Evolutionary conservation across 2,888 invertebrate genomes (phyloP).

Genomic region (Sclerodermus sp.): DNA sequence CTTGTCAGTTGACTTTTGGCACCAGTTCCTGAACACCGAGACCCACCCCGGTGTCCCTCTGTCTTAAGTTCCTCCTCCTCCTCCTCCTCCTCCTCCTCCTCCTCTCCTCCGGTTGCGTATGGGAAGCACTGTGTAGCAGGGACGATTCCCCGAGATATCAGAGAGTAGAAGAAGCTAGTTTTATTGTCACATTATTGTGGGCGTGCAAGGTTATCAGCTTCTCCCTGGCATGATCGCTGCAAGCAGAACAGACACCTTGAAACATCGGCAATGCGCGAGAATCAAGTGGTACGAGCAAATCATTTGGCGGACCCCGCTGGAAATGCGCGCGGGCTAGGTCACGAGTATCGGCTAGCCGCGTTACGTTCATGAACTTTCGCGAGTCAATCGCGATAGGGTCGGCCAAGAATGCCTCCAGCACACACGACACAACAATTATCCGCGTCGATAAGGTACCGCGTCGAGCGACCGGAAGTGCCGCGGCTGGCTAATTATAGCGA

Average conservation of each 20-base stretch:
- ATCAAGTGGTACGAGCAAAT: too few species aligned
- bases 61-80: constrained; percentile 1
- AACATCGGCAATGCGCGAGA: too few species aligned
- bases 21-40: constrained; percentile 24
- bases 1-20: constrained; percentile 42
- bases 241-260: constrained; percentile 12
- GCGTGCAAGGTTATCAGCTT: constrained; percentile 45
- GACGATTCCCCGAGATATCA: constrained; percentile 43
- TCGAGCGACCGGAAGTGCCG: too few species aligned
- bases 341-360: too few species aligned
- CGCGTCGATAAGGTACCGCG: too few species aligned
- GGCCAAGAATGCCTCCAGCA: too few species aligned
- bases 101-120: neutral
- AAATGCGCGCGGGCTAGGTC: too few species aligned
- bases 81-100: neutral
- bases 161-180: constrained; percentile 44
- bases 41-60: constrained; percentile 3
- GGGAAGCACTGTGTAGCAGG: constrained; percentile 53
- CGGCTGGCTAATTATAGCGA: constrained; percentile 33
- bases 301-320: too few species aligned
- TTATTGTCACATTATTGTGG: constrained; percentile 57
- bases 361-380: too few species aligned
- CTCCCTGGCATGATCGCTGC: constrained; percentile 48
- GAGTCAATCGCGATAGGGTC: too few species aligned
- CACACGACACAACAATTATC: too few species aligned